Base-by-base conservation (phyloP, 2,888 invertebrate genomes). In the Pterostichus madidus region DNA sequence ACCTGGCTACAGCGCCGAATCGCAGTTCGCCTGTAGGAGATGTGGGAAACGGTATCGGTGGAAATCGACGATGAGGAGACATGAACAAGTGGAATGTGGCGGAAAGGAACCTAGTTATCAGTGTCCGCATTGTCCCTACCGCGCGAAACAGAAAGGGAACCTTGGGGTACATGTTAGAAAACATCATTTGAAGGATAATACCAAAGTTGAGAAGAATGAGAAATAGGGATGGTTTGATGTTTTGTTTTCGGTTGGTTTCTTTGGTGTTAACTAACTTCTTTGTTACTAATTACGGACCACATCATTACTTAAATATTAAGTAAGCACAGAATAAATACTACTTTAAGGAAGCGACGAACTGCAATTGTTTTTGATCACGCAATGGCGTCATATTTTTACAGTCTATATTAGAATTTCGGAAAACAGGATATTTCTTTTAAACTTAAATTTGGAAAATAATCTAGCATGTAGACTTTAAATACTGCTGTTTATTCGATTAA, bases 1-100 rank as follows among this genome's bases (percentile, higher is more conserved):
- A 64, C 88, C 88, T 86, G 87, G 92, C 59, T 90, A 90, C 86
- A 91, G 91, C 87, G 90, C 89, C 35, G 91, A 91, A 59, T 89
- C 91, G 68, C 94, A 94, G 87, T 96, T 95, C 90, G 93, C 95
- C 73, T 96, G 96, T 88, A 92, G 95, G 76, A 96, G 96, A 88
- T 96, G 96, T 90, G 96, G 96, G 85, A 96, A 96, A 89, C 93
- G 94, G 85, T 96, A 96, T 90, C 93, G 96, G 87, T 96, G 96
- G 96, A 96, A 95, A 90, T 96, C 96, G 75, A 96, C 96, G 84
- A 92, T 96, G 91, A 92, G 95, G 10, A 93, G 95, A 4, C 96
- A 96, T 90, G 96, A 95, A 90, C 95, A 94, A 91, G 95, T 96
- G 84, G 96, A 96, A 90, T 96, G 96, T 90, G 89, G 96, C 61